Conservation (phyloP, 2,797 vertebrate species). For the Gambelia wislizenii region DNA sequence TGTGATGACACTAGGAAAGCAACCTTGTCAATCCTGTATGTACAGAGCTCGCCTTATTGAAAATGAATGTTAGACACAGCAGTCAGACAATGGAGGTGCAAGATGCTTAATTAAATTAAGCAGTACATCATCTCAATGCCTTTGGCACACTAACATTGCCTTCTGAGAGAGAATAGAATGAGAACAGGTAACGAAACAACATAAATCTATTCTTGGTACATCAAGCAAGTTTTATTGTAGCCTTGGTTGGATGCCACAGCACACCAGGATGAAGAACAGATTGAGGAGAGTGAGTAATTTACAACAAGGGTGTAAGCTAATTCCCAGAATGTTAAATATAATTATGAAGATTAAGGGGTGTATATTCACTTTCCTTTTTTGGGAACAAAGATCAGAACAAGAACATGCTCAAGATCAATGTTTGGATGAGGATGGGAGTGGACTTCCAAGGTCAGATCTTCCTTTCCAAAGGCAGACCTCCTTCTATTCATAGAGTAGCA, state of each 20-base stretch:
- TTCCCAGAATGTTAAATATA: slow-evolving; percentile 6
- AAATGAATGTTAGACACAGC: slow-evolving; percentile 19
- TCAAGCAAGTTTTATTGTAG: not conserved
- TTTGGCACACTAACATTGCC: slow-evolving; percentile 14
- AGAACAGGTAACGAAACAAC: slow-evolving; percentile 18
- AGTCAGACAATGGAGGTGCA: not conserved
- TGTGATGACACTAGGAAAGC: slow-evolving; percentile 1
- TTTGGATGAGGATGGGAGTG: not conserved
- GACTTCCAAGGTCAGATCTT: not conserved
- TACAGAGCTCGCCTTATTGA: not conserved
- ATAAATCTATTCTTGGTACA: slow-evolving; percentile 28
- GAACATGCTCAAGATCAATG: not conserved
- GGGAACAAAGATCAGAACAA: not conserved
- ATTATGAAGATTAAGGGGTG: not conserved
- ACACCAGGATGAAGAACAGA: slow-evolving; percentile 2
- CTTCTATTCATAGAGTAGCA: not conserved
- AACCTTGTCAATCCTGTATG: not conserved
- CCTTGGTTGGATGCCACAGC: slow-evolving; percentile 4
- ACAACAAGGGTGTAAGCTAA: not conserved
- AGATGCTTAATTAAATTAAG: slow-evolving; percentile 32
- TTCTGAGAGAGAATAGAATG: slow-evolving; percentile 22
- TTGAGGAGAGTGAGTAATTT: slow-evolving; percentile 14
- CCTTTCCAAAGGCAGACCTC: not conserved
- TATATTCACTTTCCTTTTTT: not conserved
- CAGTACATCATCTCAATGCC: not conserved